phyloP scores from a whole-genome alignment of 2,797 vertebrate genomes.

The Poliocrania exsul region DNA sequence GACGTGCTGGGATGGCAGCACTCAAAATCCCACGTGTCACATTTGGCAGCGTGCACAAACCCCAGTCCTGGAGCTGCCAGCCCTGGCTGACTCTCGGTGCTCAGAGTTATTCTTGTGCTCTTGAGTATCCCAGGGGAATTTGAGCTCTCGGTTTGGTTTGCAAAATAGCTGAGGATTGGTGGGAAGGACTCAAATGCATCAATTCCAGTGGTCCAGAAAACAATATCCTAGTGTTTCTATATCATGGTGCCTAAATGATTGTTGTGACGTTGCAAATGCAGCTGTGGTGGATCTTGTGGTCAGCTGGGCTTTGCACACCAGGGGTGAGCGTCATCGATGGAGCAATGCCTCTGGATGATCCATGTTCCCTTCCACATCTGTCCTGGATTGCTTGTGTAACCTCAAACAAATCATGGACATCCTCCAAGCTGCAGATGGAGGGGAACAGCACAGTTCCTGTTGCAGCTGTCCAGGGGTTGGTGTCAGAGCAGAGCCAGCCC shows the following conservation, averaged over 20 bases:
- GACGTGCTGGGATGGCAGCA: not conserved
- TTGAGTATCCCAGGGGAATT: not conserved
- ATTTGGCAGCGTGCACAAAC: not conserved
- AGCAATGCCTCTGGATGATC: not conserved
- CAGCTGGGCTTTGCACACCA: not conserved
- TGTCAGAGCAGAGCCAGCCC: not conserved
- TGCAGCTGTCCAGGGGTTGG: not conserved
- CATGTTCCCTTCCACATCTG: not conserved
- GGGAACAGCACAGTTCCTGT: not conserved
- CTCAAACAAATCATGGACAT: not conserved
- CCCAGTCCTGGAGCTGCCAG: not conserved
- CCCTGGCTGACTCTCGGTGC: not conserved
- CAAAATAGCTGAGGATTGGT: not conserved
- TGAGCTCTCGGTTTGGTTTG: not conserved
- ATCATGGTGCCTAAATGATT: not conserved
- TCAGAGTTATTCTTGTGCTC: not conserved
- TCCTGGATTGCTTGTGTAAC: not conserved
- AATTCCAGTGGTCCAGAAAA: not conserved
- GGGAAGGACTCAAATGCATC: not conserved
- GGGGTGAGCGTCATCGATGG: fast-evolving
- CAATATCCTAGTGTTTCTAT: not conserved
- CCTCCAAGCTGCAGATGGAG: not conserved
- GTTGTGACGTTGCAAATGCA: not conserved
- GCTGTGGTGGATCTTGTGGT: not conserved
- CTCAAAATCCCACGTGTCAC: not conserved